Evolutionary conservation across 2,113 vertebrate genomes (phyloP), one percentile per base, ranked within the genome.

Genomic region (Hypanus sabinus): DNA sequence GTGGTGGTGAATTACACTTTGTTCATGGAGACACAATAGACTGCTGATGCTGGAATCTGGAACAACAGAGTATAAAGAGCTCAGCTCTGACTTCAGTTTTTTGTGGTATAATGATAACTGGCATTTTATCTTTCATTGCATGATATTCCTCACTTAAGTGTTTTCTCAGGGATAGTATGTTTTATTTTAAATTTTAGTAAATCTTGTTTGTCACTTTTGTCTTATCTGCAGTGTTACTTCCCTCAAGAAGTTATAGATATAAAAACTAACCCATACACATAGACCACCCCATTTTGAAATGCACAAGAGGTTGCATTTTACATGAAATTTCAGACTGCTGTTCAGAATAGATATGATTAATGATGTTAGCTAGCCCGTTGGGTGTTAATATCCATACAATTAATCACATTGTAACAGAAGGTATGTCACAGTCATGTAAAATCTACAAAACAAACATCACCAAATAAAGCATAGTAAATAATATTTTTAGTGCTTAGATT

Each of bases 341-440:
- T 93, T 93, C 68, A 93, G 91, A 93, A 93, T 73, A 93, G 68
- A 93, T 93, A 93, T 73, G 90, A 93, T 46, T 93, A 93, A 93
- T 75, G 91, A 73, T 93, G 91, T 73, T 93, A 55, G 70, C 91
- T 46, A 55, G 70, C 68, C 91, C 70, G 73, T 73, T 93, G 91
- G 91, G 68, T 75, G 68, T 93, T 46, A 73, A 93, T 93, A 93
- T 93, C 91, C 91, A 93, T 93, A 93, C 71, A 57, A 93, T 93
- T 93, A 93, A 75, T 73, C 91, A 73, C 62, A 91, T 38, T 16
- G 68, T 73, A 73, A 93, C 36, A 93, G 91, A 93, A 55, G 68
- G 65, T 73, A 73, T 73, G 91, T 73, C 91, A 73, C 70, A 93
- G 70, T 93, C 24, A 46, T 22, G 60, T 46, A 93, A 75, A 87